phyloP scores from a whole-genome alignment of 2,113 vertebrate species.

The Syngnathus floridae region DNA sequence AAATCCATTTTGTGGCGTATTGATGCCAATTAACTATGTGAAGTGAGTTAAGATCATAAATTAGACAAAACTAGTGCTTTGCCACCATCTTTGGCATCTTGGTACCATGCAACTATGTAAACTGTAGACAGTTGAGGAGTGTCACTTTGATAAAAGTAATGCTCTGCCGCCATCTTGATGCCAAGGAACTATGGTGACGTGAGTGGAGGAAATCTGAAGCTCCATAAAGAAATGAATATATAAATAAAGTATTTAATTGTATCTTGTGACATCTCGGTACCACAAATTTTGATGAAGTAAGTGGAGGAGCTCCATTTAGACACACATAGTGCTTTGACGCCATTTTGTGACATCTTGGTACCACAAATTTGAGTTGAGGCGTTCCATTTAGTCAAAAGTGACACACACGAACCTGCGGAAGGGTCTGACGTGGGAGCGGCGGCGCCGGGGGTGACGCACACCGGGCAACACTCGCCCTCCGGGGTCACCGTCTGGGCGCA shows the following conservation, averaged over 20 bases:
- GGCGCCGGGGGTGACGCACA: slow-evolving; percentile 27
- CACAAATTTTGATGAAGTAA: background rate
- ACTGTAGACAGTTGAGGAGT: too few relatives aligned
- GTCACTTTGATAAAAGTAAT: too few relatives aligned
- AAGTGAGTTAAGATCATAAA: too few relatives aligned
- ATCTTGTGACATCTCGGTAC: too few relatives aligned
- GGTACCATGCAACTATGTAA: background rate
- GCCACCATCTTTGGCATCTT: too few relatives aligned
- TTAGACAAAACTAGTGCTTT: too few relatives aligned
- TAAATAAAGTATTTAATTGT: too few relatives aligned
- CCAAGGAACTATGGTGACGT: background rate
- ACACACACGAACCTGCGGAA: slow-evolving; percentile 4
- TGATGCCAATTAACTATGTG: too few relatives aligned
- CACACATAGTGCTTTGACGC: background rate
- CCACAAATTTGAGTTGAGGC: background rate
- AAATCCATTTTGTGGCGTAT: background rate
- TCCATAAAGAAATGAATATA: background rate
- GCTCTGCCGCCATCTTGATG: too few relatives aligned
- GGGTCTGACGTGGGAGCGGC: slow-evolving; percentile 1
- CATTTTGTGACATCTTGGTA: background rate
- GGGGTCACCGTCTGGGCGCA: slow-evolving; percentile 38
- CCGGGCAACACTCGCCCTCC: slow-evolving; percentile 55
- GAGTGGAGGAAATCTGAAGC: background rate
- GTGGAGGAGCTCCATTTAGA: background rate
- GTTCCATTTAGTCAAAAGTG: background rate